A percentile compares a stretch with the other conserved stretches of the same genome.
phyloP scores from a whole-genome alignment of 2,113 vertebrate species.

The Myrmecobius fasciatus region DNA sequence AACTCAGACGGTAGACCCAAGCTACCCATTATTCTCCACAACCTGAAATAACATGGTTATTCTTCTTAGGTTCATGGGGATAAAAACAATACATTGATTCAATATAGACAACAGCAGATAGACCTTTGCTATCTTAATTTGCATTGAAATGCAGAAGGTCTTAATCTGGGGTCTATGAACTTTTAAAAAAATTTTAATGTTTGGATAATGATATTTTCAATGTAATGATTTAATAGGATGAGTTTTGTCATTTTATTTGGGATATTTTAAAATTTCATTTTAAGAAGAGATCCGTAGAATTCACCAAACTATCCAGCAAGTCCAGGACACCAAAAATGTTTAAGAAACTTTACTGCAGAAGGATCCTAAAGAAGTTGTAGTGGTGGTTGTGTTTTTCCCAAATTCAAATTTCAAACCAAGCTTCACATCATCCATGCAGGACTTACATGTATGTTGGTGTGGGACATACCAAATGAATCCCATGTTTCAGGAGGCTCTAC shows the following conservation, averaged over 20 bases:
- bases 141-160: not conserved
- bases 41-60: rapidly evolving
- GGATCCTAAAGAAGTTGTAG: not conserved
- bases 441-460: not conserved
- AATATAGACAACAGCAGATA: not conserved
- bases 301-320: not conserved
- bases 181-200: not conserved
- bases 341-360: not conserved
- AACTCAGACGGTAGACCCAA: not conserved
- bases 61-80: not conserved
- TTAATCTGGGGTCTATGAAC: not conserved
- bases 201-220: not conserved
- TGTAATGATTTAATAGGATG: no score
- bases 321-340: not conserved
- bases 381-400: not conserved
- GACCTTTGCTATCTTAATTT: not conserved
- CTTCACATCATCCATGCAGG: not conserved
- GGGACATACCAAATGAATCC: not conserved
- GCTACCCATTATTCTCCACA: not conserved
- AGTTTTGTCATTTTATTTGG: not conserved
- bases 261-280: not conserved
- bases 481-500: not conserved
- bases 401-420: not conserved
- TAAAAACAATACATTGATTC: not conserved
- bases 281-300: not conserved